These are phyloP conservation scores for Panurus biarmicus DNA, from an alignment of 2,113 vertebrate genomes.

Conservation along the genomic window DNA sequence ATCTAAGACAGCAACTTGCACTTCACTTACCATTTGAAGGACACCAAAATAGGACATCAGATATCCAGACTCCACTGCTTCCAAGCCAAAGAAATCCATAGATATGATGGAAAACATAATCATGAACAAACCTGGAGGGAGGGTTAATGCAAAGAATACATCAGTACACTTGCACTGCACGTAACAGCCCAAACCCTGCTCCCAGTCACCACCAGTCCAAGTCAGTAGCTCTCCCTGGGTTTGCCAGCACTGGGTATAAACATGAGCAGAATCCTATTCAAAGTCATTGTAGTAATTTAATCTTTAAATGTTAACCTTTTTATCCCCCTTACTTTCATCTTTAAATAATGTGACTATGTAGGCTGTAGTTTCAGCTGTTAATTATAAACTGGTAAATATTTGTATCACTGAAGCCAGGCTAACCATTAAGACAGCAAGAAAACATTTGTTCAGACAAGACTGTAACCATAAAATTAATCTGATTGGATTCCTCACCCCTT, in stretches of 20 bases:
- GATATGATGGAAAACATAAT: constrained; percentile 91
- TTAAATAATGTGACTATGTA: constrained; percentile 50
- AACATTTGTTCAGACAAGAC: constrained; percentile 59
- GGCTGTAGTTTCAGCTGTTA: constrained; percentile 52
- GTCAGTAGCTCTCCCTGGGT: not conserved
- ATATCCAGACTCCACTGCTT: constrained; percentile 81
- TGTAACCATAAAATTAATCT: constrained; percentile 51
- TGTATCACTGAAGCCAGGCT: constrained; percentile 2
- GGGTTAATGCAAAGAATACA: not conserved
- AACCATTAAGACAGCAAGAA: constrained; percentile 28
- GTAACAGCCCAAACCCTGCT: not conserved
- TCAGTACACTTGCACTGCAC: not conserved
- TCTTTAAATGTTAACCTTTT: constrained; percentile 37
- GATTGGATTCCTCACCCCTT: constrained; percentile 4
- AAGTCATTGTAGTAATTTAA: constrained; percentile 14
- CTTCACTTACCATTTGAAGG: constrained; percentile 82
- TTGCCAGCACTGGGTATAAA: constrained; percentile 1
- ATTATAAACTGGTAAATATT: constrained; percentile 56
- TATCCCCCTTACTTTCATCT: constrained; percentile 49
- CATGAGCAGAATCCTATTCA: not conserved
- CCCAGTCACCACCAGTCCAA: not conserved
- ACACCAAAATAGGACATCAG: constrained; percentile 87
- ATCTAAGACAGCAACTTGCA: not conserved
- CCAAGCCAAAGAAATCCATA: constrained; percentile 86
- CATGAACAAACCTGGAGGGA: constrained; percentile 81